Percentiles rank a stretch among this genome's conserved stretches.
phyloP scores from a whole-genome alignment of 2,888 invertebrate genomes.

The Lepidochitona cinerea region DNA sequence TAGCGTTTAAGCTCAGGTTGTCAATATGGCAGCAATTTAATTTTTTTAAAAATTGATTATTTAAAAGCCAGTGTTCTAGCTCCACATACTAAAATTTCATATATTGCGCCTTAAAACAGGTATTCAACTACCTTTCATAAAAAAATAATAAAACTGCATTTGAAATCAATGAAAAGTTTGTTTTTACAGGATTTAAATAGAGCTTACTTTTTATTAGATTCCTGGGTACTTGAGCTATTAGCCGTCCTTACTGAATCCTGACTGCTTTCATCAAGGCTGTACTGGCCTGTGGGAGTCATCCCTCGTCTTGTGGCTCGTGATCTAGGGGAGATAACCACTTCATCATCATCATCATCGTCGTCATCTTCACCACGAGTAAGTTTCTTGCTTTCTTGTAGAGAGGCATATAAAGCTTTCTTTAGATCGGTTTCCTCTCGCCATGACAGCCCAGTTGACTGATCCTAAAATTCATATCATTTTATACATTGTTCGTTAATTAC shows the following conservation, averaged over 20 bases:
- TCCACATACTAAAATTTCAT: too few relatives aligned
- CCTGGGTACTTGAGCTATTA: slow-evolving; percentile 16
- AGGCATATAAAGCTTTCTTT: slow-evolving; percentile 70
- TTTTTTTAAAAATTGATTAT: too few relatives aligned
- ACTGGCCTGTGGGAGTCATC: background rate
- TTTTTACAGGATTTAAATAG: too few relatives aligned
- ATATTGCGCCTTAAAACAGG: too few relatives aligned
- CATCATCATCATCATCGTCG: background rate
- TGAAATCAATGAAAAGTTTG: background rate
- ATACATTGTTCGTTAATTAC: too few relatives aligned
- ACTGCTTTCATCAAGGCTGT: slow-evolving; percentile 42
- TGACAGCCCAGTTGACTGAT: slow-evolving; percentile 52
- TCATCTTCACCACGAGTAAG: background rate
- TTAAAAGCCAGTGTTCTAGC: too few relatives aligned
- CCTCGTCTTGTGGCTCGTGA: background rate
- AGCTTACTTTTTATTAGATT: slow-evolving; percentile 27
- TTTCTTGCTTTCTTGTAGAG: slow-evolving; percentile 61
- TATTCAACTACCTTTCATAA: too few relatives aligned
- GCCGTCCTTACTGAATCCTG: slow-evolving; percentile 45
- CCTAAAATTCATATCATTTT: too few relatives aligned
- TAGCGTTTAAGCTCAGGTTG: too few relatives aligned
- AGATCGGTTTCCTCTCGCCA: slow-evolving; percentile 70
- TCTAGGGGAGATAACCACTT: background rate
- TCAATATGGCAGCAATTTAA: too few relatives aligned
- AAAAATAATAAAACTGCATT: background rate